Conservation (phyloP, 2,113 vertebrate species). For the Verasper variegatus region DNA sequence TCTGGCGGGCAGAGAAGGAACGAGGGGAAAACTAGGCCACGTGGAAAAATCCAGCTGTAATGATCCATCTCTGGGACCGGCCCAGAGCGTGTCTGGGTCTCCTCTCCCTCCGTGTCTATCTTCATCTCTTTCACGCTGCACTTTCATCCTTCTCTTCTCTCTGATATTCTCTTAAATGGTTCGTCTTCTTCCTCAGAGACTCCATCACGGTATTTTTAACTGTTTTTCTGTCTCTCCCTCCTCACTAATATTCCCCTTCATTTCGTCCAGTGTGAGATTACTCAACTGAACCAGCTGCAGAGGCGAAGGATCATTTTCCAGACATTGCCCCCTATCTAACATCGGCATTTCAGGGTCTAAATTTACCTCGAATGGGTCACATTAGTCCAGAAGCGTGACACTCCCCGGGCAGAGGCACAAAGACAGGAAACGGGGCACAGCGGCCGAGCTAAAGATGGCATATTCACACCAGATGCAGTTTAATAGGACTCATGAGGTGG, state of each 20-base stretch:
- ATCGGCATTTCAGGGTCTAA: neutral
- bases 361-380: constrained; percentile 21
- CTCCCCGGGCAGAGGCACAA: constrained; percentile 1
- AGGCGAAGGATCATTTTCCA: too few species aligned
- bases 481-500: constrained; percentile 13
- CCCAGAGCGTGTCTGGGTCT: constrained; percentile 1
- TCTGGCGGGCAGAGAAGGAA: constrained; percentile 32
- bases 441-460: neutral
- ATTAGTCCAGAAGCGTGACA: neutral
- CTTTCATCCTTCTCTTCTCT: neutral
- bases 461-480: constrained; percentile 26
- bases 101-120: neutral
- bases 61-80: constrained; percentile 39
- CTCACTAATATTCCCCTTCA: neutral
- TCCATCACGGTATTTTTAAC: neutral
- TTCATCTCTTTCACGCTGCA: neutral
- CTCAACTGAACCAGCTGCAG: neutral
- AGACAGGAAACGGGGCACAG: constrained; percentile 11
- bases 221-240: constrained; percentile 2
- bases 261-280: neutral
- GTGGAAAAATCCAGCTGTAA: constrained; percentile 73
- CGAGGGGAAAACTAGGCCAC: constrained; percentile 72
- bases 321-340: neutral
- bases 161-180: neutral
- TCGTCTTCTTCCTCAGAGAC: too few species aligned